Percentiles rank a stretch among this genome's conserved stretches.
Conservation (phyloP, 2,888 invertebrate genomes). For the Tipula vernalis region DNA sequence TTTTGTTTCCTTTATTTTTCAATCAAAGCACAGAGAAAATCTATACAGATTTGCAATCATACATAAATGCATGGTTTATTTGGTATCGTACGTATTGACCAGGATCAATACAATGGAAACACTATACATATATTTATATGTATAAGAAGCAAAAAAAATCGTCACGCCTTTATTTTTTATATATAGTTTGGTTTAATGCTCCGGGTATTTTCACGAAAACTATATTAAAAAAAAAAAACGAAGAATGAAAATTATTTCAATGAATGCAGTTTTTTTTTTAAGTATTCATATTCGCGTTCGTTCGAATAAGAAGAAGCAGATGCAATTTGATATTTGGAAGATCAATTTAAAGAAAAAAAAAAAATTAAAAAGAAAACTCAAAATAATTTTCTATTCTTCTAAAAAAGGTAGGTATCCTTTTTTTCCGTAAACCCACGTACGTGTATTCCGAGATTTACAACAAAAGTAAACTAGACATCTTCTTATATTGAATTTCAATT, state of each 20-base stretch:
- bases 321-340: neutral
- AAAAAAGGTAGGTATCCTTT: neutral
- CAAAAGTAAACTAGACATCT: neutral
- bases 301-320: neutral
- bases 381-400: neutral
- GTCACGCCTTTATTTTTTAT: neutral
- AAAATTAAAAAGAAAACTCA: neutral
- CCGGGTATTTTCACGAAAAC: neutral
- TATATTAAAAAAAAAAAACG: neutral
- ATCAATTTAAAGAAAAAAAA: neutral
- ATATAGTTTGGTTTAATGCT: neutral
- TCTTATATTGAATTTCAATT: neutral
- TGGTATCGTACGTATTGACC: neutral
- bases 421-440: neutral
- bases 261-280: neutral
- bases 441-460: neutral
- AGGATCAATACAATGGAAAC: neutral
- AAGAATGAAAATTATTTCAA: neutral
- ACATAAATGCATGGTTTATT: neutral
- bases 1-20: neutral
- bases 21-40: neutral
- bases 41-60: too few relatives aligned
- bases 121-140: neutral
- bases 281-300: neutral
- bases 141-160: neutral